phyloP scores from a whole-genome alignment of 2,113 vertebrate species.

The Eonycteris spelaea region DNA sequence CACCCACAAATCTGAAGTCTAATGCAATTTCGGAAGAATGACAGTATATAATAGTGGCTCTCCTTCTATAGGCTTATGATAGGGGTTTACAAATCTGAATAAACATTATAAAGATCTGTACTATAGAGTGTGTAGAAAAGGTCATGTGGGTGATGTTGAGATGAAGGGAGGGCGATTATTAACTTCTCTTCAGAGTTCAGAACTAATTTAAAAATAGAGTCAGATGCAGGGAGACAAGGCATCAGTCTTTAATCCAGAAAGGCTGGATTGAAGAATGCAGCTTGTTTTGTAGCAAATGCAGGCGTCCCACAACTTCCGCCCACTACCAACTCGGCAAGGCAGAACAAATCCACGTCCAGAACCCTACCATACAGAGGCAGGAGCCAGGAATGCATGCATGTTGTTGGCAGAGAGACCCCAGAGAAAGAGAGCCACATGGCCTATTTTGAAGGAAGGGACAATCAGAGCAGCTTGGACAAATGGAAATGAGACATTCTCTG shows the following conservation, averaged over 20 bases:
- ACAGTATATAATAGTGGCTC: neutral
- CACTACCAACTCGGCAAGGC: neutral
- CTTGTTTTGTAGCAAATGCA: neutral
- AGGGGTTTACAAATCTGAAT: neutral
- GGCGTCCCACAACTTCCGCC: neutral
- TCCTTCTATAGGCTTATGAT: neutral
- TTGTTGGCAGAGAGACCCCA: too few species aligned
- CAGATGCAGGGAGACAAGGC: neutral
- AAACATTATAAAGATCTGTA: neutral
- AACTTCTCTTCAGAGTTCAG: conserved; percentile 18
- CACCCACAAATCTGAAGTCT: neutral
- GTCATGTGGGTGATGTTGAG: neutral
- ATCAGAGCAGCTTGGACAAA: neutral
- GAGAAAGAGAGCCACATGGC: rapidly evolving
- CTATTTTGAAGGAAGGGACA: neutral
- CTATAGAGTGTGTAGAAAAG: neutral
- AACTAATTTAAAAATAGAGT: neutral
- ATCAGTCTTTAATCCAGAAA: neutral
- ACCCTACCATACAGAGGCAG: rapidly evolving
- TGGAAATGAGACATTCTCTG: rapidly evolving
- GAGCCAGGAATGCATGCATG: neutral
- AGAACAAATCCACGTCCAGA: neutral
- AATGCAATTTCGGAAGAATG: neutral
- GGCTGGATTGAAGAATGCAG: neutral
- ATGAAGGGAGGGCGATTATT: neutral